Base-by-base conservation (phyloP, 1,140 invertebrate genomes). In the Mizuhopecten yessoensis region DNA sequence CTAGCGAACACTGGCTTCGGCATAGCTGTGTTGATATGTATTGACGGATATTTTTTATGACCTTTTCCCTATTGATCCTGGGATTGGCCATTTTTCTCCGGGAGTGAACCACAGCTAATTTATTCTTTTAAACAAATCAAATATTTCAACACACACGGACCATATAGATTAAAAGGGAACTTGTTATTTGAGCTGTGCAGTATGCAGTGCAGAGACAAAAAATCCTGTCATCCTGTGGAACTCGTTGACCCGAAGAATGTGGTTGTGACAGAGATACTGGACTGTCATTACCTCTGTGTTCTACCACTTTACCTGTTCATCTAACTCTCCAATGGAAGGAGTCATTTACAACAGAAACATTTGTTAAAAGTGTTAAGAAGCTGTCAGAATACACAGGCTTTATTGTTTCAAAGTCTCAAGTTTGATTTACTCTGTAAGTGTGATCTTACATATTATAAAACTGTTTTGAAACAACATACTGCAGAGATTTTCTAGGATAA, bases 11-110 rank as follows among this genome's bases (percentile, higher is more conserved):
- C 36, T 13, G 0, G 29, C 57, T 75, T 75, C 57, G 3, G 57
- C 57, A n/a, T 75, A 75, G 57, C 57, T 75, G 57, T 75, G 57
- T 75, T n/a, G 57, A 75, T 75, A 75, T 75, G n/a, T 29, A n/a
- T 29, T 23, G 9, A 17, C 57, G 17, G 57, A 75, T 75, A 75
- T 75, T 75, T 75, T 75, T 75, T 75, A 75, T 75, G 57, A n/a
- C 57, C 57, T 75, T 75, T 75, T 29, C 57, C n/a, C 9, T 75
- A 75, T 75, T 75, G 57, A 75, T 75, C 57, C 11, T n/a, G 29
- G 57, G 57, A 75, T 75, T 75, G 57, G 57, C 57, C 57, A 29
- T n/a, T 75, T 75, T 39, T n/a, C 57, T n/a, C 57, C 29, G 23
- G n/a, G n/a, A 75, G 29, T 75, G 57, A 75, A 29, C 57, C 57